Base-by-base conservation (phyloP, 2,888 invertebrate genomes). In the Buathra laborator region DNA sequence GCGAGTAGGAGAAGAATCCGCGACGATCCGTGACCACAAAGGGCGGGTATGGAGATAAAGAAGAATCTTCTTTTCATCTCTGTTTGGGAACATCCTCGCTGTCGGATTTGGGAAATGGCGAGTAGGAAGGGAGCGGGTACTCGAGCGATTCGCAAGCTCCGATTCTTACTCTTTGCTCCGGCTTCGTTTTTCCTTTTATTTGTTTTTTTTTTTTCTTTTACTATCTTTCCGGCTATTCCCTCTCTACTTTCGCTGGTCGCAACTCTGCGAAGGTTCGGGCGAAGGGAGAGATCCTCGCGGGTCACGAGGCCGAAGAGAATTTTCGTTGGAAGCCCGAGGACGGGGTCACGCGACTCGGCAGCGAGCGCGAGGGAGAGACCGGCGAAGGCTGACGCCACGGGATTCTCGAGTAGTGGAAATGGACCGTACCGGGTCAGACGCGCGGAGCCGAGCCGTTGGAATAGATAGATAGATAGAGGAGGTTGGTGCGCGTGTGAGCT, bases 391-490 rank as follows among this genome's bases (percentile, higher is more conserved):
- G 70, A 70, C 32, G 70, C 51, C 51, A 32, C 70, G 32, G 1
- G 32, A 37, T 70, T 32, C 70, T 70, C 70, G 51, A 48, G 48
- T 48, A 70, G 70, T 53, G 70, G 70, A 70, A 53, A 70, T 51
- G 70, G 70, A 70, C 70, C 53, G 51, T 24, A 16, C 70, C 32
- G 51, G 70, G 70, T 70, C 70, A 70, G 70, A 70, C 70, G 48
- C 70, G 10, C 70, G 70, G 53, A 70, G 70, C 70, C 70, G 70
- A 9, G 37, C 32, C 53, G 12, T n/a, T 7, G n/a, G 19, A 46
- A 70, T 32, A 14, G 53, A 70, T 29, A 51, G 46, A 70, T 16
- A 14, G 53, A 51, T 32, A 46, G 70, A 5, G 37, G 37, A 37
- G 37, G 6, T 9, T 9, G 37, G 6, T 37, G 37, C 37, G 37